Evolutionary conservation across 2,797 vertebrate genomes (phyloP), one percentile per base, ranked within the genome.

Genomic region (Cephalopachus bancanus): DNA sequence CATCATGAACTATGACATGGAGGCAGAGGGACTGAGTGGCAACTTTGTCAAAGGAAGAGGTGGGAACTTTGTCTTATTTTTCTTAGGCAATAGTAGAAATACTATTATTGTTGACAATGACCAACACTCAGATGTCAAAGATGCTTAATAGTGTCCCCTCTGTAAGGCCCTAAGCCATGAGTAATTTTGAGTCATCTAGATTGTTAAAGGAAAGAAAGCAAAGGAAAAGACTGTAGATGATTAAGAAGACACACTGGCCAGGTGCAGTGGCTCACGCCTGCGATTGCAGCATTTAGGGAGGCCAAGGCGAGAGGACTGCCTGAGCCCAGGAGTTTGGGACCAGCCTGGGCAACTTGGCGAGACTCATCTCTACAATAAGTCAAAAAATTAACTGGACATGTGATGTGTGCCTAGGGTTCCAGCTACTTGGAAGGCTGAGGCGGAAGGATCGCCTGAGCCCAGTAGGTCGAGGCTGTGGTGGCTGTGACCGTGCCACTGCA

Each of bases 31-130:
- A 15, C 4, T 69, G 10, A 85, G 60, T 8, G 15, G 49, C 44
- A 71, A 51, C 33, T 28, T 5, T 69, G 72, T 75, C 15, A 72
- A 69, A 85, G 37, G 62, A 44, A 49, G 7, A 33, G 11, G 12
- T 69, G 24, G 57, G 33, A 67, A 83, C 20, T 59, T 74, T 91
- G 78, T n/a, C 79, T 71, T 83, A 22, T 84, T 90, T 91, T 94
- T 53, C 92, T 90, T 33, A 94, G 65, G 55, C 22, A 92, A 53
- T 3, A 83, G 24, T 49, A 37, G 28, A 75, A 94, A 62, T 53
- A 49, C 28, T 16, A 71, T 15, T 4, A 53, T 8, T 67, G 60
- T 64, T 65, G 64, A 83, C 28, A 83, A 74, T 16, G 14, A 64
- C 17, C 71, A n/a, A 60, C 55, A 83, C 26, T 87, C 76, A 55